Conservation (phyloP, 2,888 invertebrate species). For the Callyntrura guangdongensis region DNA sequence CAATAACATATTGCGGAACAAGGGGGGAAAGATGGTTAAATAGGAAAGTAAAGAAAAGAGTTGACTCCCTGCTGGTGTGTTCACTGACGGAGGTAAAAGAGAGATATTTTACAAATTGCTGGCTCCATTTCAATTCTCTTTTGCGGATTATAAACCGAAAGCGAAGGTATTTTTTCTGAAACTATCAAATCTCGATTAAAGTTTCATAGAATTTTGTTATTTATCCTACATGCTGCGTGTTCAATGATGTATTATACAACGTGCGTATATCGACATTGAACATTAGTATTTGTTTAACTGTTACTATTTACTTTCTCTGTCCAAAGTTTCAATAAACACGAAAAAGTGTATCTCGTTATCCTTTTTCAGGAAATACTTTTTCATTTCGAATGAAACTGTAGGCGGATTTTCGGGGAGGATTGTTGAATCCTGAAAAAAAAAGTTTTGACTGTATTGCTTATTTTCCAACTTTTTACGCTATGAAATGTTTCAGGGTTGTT, state of each 20-base stretch:
- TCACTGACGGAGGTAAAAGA: neutral
- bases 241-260: no score
- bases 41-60: slow-evolving; percentile 33
- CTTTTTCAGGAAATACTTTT: neutral
- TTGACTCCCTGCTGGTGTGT: slow-evolving; percentile 31
- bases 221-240: slow-evolving; percentile 6
- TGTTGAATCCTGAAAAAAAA: slow-evolving; percentile 65
- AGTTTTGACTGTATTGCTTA: slow-evolving; percentile 27
- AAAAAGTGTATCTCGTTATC: slow-evolving; percentile 8
- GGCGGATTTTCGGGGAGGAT: slow-evolving; percentile 57
- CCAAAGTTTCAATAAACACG: slow-evolving; percentile 19
- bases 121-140: neutral
- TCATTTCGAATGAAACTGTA: neutral
- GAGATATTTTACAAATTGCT: slow-evolving; percentile 41
- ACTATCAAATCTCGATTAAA: slow-evolving; percentile 51
- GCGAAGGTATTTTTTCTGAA: neutral
- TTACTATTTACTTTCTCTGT: slow-evolving; percentile 49
- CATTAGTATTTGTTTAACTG: slow-evolving; percentile 40
- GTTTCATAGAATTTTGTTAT: neutral
- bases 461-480: slow-evolving; percentile 17
- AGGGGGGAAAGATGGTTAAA: slow-evolving; percentile 32
- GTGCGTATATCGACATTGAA: neutral
- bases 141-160: neutral
- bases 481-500: slow-evolving; percentile 20
- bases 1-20: neutral